Evolutionary conservation across 2,113 vertebrate species (phyloP), one percentile per base, ranked within the genome.

Genomic region (Cavia aperea): DNA sequence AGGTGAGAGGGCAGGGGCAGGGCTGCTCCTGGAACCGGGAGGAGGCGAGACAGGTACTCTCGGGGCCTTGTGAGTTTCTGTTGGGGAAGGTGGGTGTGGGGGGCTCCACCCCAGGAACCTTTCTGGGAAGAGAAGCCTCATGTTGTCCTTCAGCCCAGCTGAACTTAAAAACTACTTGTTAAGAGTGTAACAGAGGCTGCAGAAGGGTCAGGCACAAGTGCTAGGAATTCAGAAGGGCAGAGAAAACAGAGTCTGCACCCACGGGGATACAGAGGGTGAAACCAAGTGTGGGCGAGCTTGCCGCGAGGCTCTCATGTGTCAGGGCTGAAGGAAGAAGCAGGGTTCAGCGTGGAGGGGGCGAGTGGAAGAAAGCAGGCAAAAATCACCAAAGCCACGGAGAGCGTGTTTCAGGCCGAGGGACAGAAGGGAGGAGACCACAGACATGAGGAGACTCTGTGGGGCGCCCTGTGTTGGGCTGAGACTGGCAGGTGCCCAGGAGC

Each of bases 11-110:
- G 19, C 3, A 5, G 58, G 39, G 13, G 7, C 6, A 73, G 16
- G 31, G 21, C 24, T 24, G 3, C 43, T 8, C 1, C 10, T 39
- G 68, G n/a, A 18, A 70, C 2, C 7, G 24, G 11, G 21, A 18
- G 56, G 1, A 24, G 0, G 4, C 2, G 4, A 6, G 4, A 7
- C 36, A n/a, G 6, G 15, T 0, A 3, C 62, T 10, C 24, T 26
- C 26, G 7, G 60, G 4, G 21, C 4, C 23, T 78, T 4, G 9
- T 66, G 18, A 29, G 21, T 24, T 70, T 81, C 33, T 2, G 0
- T 49, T 51, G 0, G 2, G 23, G 21, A 63, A 77, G 24, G 0
- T 4, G 26, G 7, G 2, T 14, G 21, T 5, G 0, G 0, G 8
- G 29, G 24, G 8, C 33, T 23, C 79, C 13, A 43, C 58, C 54